phyloP scores from a whole-genome alignment of 2,888 invertebrate genomes.

The Rutpela maculata region DNA sequence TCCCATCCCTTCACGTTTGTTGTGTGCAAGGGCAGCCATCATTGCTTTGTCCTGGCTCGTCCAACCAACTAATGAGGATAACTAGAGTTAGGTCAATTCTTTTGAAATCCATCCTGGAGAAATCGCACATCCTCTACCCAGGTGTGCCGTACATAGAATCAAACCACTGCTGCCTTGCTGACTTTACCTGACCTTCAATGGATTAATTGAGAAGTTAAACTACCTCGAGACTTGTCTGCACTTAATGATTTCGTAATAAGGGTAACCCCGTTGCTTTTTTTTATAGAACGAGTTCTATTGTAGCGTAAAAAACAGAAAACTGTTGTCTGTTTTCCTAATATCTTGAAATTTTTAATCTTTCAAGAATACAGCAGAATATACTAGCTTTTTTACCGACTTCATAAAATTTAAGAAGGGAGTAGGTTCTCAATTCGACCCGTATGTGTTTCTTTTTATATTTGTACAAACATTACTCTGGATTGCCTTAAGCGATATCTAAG shows the following conservation, averaged over 20 bases:
- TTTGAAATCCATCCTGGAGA: constrained; percentile 65
- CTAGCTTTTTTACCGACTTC: too few relatives aligned
- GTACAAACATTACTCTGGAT: too few relatives aligned
- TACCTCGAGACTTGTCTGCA: constrained; percentile 49
- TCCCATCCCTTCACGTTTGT: constrained; percentile 58
- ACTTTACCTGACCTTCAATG: constrained; percentile 62
- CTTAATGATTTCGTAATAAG: constrained; percentile 58
- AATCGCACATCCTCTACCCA: constrained; percentile 67
- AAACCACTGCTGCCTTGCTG: constrained; percentile 57
- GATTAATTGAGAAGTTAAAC: constrained; percentile 64
- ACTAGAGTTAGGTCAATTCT: constrained; percentile 74
- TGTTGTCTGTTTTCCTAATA: neutral
- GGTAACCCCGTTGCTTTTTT: neutral
- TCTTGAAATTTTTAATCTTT: neutral
- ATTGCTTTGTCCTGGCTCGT: constrained; percentile 67
- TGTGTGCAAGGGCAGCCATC: constrained; percentile 65
- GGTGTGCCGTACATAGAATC: constrained; percentile 63
- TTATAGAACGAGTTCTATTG: constrained; percentile 45
- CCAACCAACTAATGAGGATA: constrained; percentile 73
- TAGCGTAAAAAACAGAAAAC: neutral
- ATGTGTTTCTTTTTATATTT: too few relatives aligned
- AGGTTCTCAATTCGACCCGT: too few relatives aligned
- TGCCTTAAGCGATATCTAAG: too few relatives aligned
- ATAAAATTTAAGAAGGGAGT: too few relatives aligned
- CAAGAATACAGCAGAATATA: too few relatives aligned